Percentiles rank a stretch among this genome's conserved stretches.
These are phyloP conservation scores for Progne subis DNA, from an alignment of 2,113 vertebrate genomes.

Conservation along the genomic window DNA sequence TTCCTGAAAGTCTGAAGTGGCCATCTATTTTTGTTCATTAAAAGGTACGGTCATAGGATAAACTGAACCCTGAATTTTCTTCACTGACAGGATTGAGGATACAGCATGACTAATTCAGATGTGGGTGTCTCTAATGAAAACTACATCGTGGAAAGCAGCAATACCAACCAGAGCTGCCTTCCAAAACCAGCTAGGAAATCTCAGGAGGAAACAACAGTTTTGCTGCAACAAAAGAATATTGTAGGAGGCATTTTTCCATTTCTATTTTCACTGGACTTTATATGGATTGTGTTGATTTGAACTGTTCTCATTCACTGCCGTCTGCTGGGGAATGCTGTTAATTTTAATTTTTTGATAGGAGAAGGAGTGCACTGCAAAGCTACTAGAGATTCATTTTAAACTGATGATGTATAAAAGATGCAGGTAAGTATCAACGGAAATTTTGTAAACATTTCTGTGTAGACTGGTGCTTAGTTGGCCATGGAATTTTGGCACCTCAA, in stretches of 20 bases:
- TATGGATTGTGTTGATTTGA: neutral
- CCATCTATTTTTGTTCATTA: neutral
- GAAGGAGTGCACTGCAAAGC: neutral
- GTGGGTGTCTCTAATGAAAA: neutral
- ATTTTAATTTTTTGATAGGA: neutral
- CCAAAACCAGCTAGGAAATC: neutral
- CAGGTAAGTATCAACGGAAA: neutral
- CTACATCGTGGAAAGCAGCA: neutral
- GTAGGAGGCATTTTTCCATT: neutral
- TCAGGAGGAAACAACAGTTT: neutral
- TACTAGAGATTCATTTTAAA: fast-evolving
- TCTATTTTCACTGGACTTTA: neutral
- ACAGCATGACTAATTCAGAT: neutral
- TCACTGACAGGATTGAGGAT: neutral
- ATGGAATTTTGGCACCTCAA: neutral
- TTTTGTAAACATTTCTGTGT: neutral
- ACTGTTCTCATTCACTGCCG: neutral
- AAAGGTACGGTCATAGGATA: neutral
- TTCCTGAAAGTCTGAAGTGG: neutral
- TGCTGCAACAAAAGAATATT: neutral
- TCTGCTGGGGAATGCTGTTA: neutral
- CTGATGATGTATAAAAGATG: neutral
- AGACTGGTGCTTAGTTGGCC: neutral
- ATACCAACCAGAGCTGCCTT: neutral
- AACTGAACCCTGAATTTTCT: neutral